Conservation (phyloP, 2,797 vertebrate genomes). For the Lophius americanus region DNA sequence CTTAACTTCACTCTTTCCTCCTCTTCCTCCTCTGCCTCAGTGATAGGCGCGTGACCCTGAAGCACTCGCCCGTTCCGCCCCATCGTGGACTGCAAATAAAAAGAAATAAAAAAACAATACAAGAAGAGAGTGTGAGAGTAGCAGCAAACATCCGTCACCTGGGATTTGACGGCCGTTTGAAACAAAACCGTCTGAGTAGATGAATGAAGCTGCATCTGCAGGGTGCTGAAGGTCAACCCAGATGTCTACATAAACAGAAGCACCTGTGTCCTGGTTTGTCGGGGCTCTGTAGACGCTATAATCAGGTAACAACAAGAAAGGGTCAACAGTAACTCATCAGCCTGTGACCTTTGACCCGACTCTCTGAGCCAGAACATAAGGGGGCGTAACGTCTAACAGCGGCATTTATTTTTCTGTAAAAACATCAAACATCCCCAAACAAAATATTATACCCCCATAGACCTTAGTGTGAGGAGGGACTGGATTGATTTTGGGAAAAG, state of each 20-base stretch:
- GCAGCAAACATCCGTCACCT: not conserved
- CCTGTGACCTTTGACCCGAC: conserved; percentile 12
- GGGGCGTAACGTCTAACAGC: conserved; percentile 28
- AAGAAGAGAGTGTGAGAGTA: not conserved
- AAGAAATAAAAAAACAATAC: not conserved
- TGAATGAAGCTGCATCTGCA: conserved; percentile 24
- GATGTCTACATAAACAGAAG: conserved; percentile 13
- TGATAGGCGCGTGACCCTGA: conserved; percentile 69
- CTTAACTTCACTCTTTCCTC: conserved; percentile 57
- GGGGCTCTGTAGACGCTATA: conserved; percentile 16
- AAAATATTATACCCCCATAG: conserved; percentile 17
- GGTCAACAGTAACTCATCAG: conserved; percentile 20
- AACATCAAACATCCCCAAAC: conserved; percentile 21
- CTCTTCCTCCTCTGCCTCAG: conserved; percentile 55
- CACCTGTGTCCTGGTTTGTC: conserved; percentile 4
- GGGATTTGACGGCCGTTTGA: conserved; percentile 6
- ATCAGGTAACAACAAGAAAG: conserved; percentile 25
- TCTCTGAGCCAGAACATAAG: conserved; percentile 4
- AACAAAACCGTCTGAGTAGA: not conserved
- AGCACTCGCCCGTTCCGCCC: conserved; percentile 76
- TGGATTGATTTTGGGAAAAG: too few species aligned
- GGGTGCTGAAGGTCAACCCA: conserved; percentile 30
- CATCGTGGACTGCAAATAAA: conserved; percentile 62
- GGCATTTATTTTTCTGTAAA: conserved; percentile 33
- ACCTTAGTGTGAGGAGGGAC: too few species aligned